Evolutionary conservation across 1,140 invertebrate genomes (phyloP).

Genomic region (Bombus pyrosoma): DNA sequence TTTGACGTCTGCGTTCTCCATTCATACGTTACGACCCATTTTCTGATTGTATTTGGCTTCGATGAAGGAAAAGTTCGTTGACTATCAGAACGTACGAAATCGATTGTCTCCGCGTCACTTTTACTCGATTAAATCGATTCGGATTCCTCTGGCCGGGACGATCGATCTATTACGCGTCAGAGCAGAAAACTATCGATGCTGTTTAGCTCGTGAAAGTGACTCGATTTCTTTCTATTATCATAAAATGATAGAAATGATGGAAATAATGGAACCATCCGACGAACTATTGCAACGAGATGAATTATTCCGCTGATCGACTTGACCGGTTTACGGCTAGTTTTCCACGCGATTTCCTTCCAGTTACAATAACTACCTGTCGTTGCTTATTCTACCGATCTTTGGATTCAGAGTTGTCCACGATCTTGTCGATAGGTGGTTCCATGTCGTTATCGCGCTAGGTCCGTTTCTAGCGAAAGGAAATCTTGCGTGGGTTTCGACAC

Average conservation of each 20-base stretch:
- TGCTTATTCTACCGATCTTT: not conserved
- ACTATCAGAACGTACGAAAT: not conserved
- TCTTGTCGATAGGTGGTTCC: not conserved
- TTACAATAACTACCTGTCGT: not conserved
- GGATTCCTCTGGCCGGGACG: not conserved
- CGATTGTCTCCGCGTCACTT: not conserved
- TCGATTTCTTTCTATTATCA: slow-evolving; percentile 11
- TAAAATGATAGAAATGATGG: too few species aligned
- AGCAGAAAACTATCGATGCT: slow-evolving; percentile 11
- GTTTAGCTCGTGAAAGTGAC: slow-evolving; percentile 23
- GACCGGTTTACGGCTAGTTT: not conserved
- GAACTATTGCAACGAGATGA: not conserved
- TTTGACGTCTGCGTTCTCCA: slow-evolving; percentile 27
- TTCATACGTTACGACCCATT: slow-evolving; percentile 63
- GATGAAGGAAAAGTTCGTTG: not conserved
- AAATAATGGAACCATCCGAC: not conserved
- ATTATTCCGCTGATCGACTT: not conserved
- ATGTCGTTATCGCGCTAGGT: slow-evolving; percentile 41
- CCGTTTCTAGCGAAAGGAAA: slow-evolving; percentile 71
- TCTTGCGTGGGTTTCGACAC: slow-evolving; percentile 63
- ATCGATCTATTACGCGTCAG: slow-evolving; percentile 31
- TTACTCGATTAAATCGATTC: slow-evolving; percentile 8
- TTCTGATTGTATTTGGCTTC: slow-evolving; percentile 40
- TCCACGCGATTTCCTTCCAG: not conserved
- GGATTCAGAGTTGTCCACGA: not conserved